Conservation (phyloP, 2,797 vertebrate genomes). For the Neopelma chrysocephalum region DNA sequence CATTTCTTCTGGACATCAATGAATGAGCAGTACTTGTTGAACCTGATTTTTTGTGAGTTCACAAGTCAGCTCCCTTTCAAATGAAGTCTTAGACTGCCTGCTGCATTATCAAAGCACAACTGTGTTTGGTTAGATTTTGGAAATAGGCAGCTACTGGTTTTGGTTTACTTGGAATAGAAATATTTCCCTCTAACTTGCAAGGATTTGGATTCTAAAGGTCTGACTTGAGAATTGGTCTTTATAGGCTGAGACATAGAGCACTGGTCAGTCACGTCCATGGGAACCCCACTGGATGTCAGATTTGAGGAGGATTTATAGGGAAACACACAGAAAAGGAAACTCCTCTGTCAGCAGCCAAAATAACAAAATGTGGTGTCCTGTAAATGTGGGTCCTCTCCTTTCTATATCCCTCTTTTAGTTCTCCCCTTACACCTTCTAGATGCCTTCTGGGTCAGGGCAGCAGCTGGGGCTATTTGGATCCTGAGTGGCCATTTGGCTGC, state of each 20-base stretch:
- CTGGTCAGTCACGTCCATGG: background rate
- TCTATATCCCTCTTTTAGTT: background rate
- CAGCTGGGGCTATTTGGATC: background rate
- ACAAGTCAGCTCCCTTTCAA: background rate
- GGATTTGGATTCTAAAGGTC: background rate
- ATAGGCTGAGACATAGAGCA: background rate
- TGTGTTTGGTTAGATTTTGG: background rate
- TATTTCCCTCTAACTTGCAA: background rate
- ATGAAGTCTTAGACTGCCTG: background rate
- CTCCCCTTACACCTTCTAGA: background rate
- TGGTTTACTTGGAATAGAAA: background rate
- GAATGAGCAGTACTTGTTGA: background rate
- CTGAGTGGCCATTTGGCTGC: background rate
- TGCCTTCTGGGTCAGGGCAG: background rate
- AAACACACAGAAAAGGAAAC: background rate
- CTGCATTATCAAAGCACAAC: background rate
- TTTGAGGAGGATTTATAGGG: background rate
- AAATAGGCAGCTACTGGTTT: background rate
- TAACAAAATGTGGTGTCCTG: background rate
- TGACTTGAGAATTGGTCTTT: background rate
- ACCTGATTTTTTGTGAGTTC: background rate
- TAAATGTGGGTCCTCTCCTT: background rate
- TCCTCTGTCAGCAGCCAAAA: background rate
- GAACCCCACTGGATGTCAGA: background rate
- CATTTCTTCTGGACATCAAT: background rate